A percentile compares a stretch with the other conserved stretches of the same genome.
phyloP scores from a whole-genome alignment of 2,888 invertebrate genomes.

The Drosophila greeni region DNA sequence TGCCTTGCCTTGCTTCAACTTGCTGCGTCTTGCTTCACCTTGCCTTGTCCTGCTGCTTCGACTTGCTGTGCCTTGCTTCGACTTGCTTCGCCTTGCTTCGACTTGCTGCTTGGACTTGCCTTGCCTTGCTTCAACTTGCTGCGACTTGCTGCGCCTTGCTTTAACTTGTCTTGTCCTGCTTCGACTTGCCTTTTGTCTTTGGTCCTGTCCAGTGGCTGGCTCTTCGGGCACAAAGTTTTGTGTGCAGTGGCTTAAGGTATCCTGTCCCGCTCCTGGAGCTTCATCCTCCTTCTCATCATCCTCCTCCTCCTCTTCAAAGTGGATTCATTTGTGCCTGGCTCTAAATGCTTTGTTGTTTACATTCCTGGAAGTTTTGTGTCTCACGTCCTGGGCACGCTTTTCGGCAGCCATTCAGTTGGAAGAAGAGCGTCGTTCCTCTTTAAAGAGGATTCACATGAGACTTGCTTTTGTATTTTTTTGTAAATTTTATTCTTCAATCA shows the following conservation, averaged over 20 bases:
- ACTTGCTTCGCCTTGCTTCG: constrained; percentile 21
- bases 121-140: no score
- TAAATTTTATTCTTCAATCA: constrained; percentile 70
- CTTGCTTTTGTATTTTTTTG: constrained; percentile 48
- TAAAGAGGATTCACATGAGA: background rate
- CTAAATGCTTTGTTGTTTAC: constrained; percentile 72
- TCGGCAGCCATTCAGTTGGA: constrained; percentile 21
- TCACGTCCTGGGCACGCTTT: constrained; percentile 50
- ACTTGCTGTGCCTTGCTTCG: constrained; percentile 26
- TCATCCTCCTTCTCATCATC: no score
- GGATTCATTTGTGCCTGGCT: constrained; percentile 65
- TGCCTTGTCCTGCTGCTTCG: no score
- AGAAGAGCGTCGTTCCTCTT: constrained; percentile 1
- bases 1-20: no score
- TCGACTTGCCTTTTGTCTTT: constrained; percentile 44
- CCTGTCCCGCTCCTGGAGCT: no score
- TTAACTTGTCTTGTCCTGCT: no score
- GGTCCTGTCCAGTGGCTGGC: constrained; percentile 20
- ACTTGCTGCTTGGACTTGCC: no score
- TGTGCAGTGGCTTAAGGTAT: constrained; percentile 54
- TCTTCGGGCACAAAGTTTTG: constrained; percentile 47
- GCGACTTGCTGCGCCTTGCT: constrained; percentile 21
- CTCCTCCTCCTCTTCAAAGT: constrained; percentile 50
- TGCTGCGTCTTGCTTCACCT: constrained; percentile 21
- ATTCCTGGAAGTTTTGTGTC: constrained; percentile 68